phyloP scores from a whole-genome alignment of 2,888 invertebrate genomes.

The Caenorhabditis plicata region DNA sequence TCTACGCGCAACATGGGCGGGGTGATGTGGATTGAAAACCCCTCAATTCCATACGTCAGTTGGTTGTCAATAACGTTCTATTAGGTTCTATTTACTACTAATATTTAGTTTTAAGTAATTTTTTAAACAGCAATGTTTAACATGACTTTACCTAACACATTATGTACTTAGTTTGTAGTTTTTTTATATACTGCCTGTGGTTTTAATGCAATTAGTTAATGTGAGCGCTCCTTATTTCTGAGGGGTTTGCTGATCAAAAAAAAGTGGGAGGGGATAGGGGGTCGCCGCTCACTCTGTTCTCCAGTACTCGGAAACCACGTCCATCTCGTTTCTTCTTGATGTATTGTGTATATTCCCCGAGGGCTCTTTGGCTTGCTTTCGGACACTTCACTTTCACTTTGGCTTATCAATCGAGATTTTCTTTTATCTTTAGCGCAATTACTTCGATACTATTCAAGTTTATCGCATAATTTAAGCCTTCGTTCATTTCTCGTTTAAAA shows the following conservation, averaged over 20 bases:
- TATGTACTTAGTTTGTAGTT: conserved; percentile 3
- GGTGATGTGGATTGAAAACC: conserved; percentile 4
- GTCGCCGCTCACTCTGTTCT: conserved; percentile 37
- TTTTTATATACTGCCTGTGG: neutral
- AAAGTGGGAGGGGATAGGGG: conserved; percentile 27
- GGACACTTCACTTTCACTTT: conserved; percentile 4
- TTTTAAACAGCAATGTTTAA: neutral
- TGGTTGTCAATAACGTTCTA: conserved; percentile 1
- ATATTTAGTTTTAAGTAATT: conserved; percentile 1
- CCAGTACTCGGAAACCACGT: conserved; percentile 38
- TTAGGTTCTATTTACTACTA: neutral
- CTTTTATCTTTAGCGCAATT: too few species aligned
- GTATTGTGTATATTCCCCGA: conserved; percentile 33
- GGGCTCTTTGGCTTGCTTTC: conserved; percentile 24
- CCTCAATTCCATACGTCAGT: conserved; percentile 18
- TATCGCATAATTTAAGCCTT: too few species aligned
- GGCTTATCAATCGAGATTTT: too few species aligned
- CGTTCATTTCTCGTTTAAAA: too few species aligned
- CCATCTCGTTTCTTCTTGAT: conserved; percentile 38
- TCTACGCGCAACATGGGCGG: conserved; percentile 21
- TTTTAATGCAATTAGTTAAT: neutral
- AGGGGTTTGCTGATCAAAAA: conserved; percentile 15
- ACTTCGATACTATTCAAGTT: too few species aligned
- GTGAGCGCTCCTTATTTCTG: conserved; percentile 24
- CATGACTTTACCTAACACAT: too few species aligned